These are phyloP conservation scores for Tillus elongatus DNA, from an alignment of 2,888 invertebrate species.

Conservation along the genomic window DNA sequence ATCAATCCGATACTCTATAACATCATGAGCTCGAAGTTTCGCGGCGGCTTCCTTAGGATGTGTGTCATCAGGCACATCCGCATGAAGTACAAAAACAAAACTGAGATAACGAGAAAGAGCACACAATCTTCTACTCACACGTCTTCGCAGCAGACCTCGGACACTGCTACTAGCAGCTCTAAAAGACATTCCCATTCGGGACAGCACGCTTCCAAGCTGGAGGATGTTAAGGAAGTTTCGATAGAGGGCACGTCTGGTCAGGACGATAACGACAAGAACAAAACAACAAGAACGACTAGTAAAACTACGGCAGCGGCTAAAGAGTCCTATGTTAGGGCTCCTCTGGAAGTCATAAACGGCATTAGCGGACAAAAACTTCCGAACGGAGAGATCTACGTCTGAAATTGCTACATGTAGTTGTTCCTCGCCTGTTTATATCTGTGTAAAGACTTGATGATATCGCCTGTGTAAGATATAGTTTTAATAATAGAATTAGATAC, in stretches of 20 bases:
- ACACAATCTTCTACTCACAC: constrained; percentile 49
- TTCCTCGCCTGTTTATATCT: too few species aligned
- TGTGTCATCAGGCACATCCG: constrained; percentile 41
- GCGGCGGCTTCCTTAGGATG: constrained; percentile 67
- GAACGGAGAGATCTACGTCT: constrained; percentile 35
- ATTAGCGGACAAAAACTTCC: constrained; percentile 28
- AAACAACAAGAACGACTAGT: constrained; percentile 16
- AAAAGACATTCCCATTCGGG: constrained; percentile 36
- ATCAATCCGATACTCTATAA: constrained; percentile 88
- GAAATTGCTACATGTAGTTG: too few species aligned
- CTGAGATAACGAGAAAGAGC: constrained; percentile 53
- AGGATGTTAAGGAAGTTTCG: constrained; percentile 30
- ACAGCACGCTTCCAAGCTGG: constrained; percentile 22
- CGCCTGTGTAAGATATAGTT: too few species aligned
- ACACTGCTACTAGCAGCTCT: constrained; percentile 55
- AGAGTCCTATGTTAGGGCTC: constrained; percentile 33
- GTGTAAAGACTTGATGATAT: too few species aligned
- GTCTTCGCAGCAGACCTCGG: constrained; percentile 53
- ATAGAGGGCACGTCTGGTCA: constrained; percentile 21
- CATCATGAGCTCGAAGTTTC: constrained; percentile 84
- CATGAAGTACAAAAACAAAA: constrained; percentile 38
- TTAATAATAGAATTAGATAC: too few species aligned
- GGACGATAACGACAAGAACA: constrained; percentile 11
- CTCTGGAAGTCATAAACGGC: constrained; percentile 27
- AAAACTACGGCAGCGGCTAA: constrained; percentile 17